phyloP scores from a whole-genome alignment of 2,113 vertebrate genomes.

The Melanerpes aurifrons region DNA sequence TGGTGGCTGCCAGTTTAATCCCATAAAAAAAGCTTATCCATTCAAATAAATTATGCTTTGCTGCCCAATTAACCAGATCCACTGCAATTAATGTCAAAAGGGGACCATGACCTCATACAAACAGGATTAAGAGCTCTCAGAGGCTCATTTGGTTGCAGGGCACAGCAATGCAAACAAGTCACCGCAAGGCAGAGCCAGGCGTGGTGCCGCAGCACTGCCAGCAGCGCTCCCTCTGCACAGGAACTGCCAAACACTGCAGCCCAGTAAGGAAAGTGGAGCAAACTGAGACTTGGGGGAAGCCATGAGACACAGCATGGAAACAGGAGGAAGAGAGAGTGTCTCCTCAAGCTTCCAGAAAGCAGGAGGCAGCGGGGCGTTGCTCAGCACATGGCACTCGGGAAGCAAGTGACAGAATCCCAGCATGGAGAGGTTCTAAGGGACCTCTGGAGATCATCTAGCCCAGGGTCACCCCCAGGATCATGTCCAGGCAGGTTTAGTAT shows the following conservation, averaged over 20 bases:
- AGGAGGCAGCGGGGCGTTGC: background rate
- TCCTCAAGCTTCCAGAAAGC: background rate
- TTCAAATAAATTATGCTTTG: background rate
- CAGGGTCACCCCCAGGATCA: too few species aligned
- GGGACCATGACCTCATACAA: background rate
- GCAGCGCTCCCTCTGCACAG: background rate
- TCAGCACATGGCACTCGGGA: background rate
- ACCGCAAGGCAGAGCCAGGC: background rate
- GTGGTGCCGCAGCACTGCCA: background rate
- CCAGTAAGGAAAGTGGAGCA: fast-evolving
- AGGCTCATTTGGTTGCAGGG: background rate
- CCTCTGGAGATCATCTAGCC: too few species aligned
- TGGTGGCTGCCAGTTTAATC: background rate
- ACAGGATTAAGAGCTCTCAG: background rate
- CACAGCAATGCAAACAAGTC: background rate
- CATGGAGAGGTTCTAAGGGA: too few species aligned
- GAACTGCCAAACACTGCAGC: background rate
- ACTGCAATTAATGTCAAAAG: background rate
- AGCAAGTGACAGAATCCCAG: background rate
- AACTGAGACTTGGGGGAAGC: fast-evolving
- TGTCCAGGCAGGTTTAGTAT: too few species aligned
- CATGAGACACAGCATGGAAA: fast-evolving
- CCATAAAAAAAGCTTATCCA: background rate
- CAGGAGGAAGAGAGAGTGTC: background rate
- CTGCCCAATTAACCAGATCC: slow-evolving; percentile 43